Percentiles rank a stretch among this genome's conserved stretches.
phyloP scores from a whole-genome alignment of 2,888 invertebrate genomes.

The Lycophotia porphyrea region DNA sequence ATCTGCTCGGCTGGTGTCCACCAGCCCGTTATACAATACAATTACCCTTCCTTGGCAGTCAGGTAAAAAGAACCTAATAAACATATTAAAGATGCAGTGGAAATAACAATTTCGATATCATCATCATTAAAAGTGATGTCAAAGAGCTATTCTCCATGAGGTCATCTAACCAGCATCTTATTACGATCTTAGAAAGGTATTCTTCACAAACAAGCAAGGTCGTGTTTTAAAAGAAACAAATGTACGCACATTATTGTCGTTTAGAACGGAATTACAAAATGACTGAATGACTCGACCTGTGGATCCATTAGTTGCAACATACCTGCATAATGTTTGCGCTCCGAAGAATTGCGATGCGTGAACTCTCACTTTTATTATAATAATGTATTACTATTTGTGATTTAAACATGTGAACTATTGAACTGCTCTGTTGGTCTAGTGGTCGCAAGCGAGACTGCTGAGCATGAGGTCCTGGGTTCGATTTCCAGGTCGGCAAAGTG shows the following conservation, averaged over 20 bases:
- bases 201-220: conserved; percentile 36
- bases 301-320: conserved; percentile 50
- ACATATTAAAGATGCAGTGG: background rate
- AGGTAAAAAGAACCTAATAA: too few species aligned
- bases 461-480: too few species aligned
- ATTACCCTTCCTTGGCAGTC: too few species aligned
- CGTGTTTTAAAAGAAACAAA: conserved; percentile 31
- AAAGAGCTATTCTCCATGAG: conserved; percentile 26
- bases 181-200: conserved; percentile 46
- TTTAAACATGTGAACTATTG: conserved; percentile 8
- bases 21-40: too few species aligned
- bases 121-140: conserved; percentile 22
- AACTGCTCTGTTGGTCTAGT: background rate
- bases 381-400: background rate
- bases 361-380: conserved; percentile 29
- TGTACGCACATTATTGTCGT: conserved; percentile 42
- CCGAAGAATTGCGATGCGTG: background rate
- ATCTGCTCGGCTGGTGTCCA: too few species aligned
- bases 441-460: too few species aligned
- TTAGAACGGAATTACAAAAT: conserved; percentile 56
- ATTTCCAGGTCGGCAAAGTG: too few species aligned
- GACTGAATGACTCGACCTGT: conserved; percentile 36
- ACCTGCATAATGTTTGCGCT: conserved; percentile 17
- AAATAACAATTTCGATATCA: conserved; percentile 33
- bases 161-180: conserved; percentile 37